Conservation (phyloP, 2,797 vertebrate genomes). For the Hippocampus kuda region DNA sequence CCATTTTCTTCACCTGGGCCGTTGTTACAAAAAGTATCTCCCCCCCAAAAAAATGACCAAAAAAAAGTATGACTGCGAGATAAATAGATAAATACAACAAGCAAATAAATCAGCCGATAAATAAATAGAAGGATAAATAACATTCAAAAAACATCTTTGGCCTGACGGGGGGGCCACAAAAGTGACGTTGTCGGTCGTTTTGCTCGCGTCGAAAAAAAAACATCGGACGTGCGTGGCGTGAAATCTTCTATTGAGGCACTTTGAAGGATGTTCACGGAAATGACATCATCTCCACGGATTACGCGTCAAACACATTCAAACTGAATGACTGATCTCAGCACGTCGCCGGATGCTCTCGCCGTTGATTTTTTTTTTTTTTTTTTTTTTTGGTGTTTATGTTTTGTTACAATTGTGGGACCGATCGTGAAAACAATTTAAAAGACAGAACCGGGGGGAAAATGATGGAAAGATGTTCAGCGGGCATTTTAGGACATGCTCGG, state of each 20-base stretch:
- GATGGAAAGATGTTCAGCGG: slow-evolving; percentile 14
- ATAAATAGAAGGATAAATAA: slow-evolving; percentile 76
- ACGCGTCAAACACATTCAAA: slow-evolving; percentile 44
- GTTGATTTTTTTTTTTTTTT: background rate
- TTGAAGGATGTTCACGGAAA: slow-evolving; percentile 68
- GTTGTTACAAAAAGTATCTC: slow-evolving; percentile 72
- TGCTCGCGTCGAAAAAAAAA: background rate
- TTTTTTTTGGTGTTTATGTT: background rate
- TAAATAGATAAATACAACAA: slow-evolving; percentile 75
- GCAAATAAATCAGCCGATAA: slow-evolving; percentile 59
- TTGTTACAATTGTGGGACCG: slow-evolving; percentile 50
- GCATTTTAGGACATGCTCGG: background rate
- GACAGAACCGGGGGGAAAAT: slow-evolving; percentile 22
- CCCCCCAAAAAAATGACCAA: slow-evolving; percentile 51
- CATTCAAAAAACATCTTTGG: slow-evolving; percentile 69
- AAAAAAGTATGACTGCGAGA: slow-evolving; percentile 63
- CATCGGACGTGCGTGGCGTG: slow-evolving; percentile 35
- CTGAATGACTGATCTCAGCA: slow-evolving; percentile 33
- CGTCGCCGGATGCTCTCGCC: slow-evolving; percentile 17
- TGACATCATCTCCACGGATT: slow-evolving; percentile 51
- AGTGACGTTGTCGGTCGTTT: slow-evolving; percentile 30
- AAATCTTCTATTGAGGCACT: slow-evolving; percentile 71
- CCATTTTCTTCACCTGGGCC: slow-evolving; percentile 58
- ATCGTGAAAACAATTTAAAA: slow-evolving; percentile 31
- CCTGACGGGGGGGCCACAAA: slow-evolving; percentile 53